phyloP scores from a whole-genome alignment of 2,113 vertebrate species.

The Anhinga rufa region DNA sequence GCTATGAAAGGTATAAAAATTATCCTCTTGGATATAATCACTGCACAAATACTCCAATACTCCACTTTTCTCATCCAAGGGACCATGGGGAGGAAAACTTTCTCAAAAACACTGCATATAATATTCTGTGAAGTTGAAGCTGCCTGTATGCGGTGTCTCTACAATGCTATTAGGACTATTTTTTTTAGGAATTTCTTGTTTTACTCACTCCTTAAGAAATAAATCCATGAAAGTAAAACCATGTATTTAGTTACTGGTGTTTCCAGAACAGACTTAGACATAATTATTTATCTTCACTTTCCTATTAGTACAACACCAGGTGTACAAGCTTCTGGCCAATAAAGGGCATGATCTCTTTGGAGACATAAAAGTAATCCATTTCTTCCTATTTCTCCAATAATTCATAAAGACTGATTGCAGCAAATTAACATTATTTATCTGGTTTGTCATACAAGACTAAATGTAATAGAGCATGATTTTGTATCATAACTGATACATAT shows the following conservation, averaged over 20 bases:
- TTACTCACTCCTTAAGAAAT: background rate
- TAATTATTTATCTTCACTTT: background rate
- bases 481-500: background rate
- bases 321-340: background rate
- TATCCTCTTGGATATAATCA: background rate
- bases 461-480: background rate
- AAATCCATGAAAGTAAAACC: background rate
- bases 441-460: background rate
- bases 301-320: background rate
- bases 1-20: background rate
- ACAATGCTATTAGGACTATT: background rate
- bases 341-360: background rate
- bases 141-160: background rate
- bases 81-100: background rate
- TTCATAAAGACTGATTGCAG: background rate
- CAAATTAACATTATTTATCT: background rate
- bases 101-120: background rate
- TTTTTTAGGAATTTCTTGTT: background rate
- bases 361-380: background rate
- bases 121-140: background rate
- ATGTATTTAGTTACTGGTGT: background rate
- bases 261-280: background rate
- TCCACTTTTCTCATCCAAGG: background rate
- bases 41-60: background rate
- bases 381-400: background rate